Base-by-base conservation (phyloP, 53 echinoderm and acorn worm species). In the Mesocentrotus franciscanus region DNA sequence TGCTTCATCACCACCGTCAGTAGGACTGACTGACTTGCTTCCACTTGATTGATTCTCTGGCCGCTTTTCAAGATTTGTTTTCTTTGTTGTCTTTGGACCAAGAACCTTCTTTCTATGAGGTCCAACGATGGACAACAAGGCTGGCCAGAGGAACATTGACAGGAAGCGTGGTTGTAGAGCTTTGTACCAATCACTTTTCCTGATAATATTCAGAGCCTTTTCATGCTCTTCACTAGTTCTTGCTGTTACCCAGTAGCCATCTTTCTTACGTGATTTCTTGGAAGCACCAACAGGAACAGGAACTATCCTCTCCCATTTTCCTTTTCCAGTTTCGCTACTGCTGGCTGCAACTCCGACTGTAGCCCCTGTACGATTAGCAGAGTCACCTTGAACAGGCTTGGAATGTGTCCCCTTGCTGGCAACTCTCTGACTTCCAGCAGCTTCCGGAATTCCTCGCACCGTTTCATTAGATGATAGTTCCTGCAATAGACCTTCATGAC, bases 61-160 rank as follows among this genome's bases (percentile, higher is more conserved):
- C 55, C 20, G 84, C 30, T 90, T 59, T 9, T 1, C 8, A 14
- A 15, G 27, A 10, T 22, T 42, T 27, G 10, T 10, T 90, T 90
- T 90, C 59, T 90, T 90, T 16, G 22, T 12, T 85, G 35, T 55
- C 26, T 92, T 92, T 17, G 68, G 92, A n/a, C 17, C 29, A 39
- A 92, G 30, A 26, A 74, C 42, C 58, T 32, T 71, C 92, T 92
- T 92, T 56, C 57, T 78, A 36, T 93, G 93, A 27, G 93, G 93
- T 32, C 60, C 61, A 2, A 81, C 78, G 17, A 93, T 61, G 9
- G 97, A 97, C 33, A 97, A 90, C 89, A 97, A 78, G 16, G 96
- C 97, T 24, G 97, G 97, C 97, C 97, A 97, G 10, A 96, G 89
- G 68, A 97, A 96, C 78, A 97, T 34, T 13, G 97, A 97, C 27